Base-by-base conservation (phyloP, 2,113 vertebrate species). In the Chaenocephalus aceratus region DNA sequence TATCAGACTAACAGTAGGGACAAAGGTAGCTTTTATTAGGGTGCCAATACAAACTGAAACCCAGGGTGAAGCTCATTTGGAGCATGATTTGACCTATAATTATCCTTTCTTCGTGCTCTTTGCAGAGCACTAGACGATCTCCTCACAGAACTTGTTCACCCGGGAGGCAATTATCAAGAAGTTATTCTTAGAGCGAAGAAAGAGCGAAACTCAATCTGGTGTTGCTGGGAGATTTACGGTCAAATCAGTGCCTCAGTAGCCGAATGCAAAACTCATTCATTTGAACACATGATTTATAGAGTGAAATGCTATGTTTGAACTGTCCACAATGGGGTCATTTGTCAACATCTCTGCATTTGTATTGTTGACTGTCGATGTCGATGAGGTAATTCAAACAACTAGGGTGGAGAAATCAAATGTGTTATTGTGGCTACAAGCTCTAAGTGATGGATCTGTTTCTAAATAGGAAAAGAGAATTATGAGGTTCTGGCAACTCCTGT, bases 51-150 rank as follows among this genome's bases (percentile, higher is more conserved):
- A 80, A 79, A 76, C 15, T 58, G 53, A 63, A 85, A 76, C 48
- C 53, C 72, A 56, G 49, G 59, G 23, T 53, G 36, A 53, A 81
- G 66, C 70, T 86, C 62, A 87, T 85, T 84, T 77, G 49, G 61
- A 81, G 64, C 53, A 87, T 85, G 72, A 89, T 85, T 80, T 90
- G 85, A 88, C 83, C 85, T 16, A 45, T 88, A 89, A 92, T 89
- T 89, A 87, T 82, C 65, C 46, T 46, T 41, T 41, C 4, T 60
- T 79, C 36, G 6, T 13, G 6, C 73, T 76, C 60, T 85, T 89
- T 81, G 63, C 56, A 0, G 48, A 82, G 51, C 30, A 73, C 64
- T 83, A 82, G 76, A 86, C 78, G 84, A 76, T 78, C 60, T 80
- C 34, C 59, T 86, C 68, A 77, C 54, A 77, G 68, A 79, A 57